Conservation (phyloP, 2,113 vertebrate genomes). For the Xenotilapia longispinis region DNA sequence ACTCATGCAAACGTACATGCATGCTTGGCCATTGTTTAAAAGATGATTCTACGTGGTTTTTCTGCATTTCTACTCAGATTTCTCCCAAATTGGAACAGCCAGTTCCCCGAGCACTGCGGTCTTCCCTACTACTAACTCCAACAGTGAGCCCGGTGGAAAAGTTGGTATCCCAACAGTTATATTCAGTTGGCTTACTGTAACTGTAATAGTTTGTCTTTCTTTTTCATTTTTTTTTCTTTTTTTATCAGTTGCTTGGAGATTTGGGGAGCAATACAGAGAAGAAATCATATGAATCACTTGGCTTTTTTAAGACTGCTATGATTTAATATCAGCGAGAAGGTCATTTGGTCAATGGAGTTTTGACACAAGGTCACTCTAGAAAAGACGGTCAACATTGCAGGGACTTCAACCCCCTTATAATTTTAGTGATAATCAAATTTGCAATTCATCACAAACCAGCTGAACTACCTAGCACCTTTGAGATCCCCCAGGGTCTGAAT, state of each 20-base stretch:
- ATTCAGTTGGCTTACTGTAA: background rate
- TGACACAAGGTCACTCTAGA: background rate
- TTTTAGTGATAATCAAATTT: background rate
- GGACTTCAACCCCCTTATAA: background rate
- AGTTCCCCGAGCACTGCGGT: background rate
- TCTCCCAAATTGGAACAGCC: background rate
- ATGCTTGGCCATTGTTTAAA: background rate
- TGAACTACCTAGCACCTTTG: background rate
- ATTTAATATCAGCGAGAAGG: background rate
- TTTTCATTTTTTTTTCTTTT: background rate
- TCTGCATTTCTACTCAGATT: background rate
- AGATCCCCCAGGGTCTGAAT: background rate
- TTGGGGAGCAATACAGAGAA: background rate
- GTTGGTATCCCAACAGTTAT: background rate
- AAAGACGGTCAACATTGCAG: background rate
- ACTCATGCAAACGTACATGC: background rate
- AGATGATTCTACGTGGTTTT: background rate
- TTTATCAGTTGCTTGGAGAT: background rate
- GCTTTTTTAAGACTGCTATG: background rate
- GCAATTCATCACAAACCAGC: background rate
- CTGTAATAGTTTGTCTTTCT: background rate
- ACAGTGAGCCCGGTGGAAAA: background rate
- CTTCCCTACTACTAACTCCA: background rate
- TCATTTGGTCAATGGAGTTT: background rate
- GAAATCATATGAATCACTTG: background rate